phyloP scores from a whole-genome alignment of 2,888 invertebrate species.

The Altica lythri region DNA sequence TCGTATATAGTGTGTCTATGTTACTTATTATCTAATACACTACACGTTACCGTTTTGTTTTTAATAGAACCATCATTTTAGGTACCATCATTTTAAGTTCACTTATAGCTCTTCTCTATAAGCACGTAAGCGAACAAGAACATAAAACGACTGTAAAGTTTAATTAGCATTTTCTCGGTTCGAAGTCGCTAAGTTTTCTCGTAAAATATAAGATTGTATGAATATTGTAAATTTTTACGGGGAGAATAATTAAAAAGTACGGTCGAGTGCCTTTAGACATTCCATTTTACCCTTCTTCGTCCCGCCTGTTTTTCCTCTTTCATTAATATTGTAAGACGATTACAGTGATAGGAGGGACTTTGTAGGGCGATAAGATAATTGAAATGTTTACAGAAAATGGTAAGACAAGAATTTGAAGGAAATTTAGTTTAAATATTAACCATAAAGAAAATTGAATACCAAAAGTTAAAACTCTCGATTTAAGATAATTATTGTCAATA shows the following conservation, averaged over 20 bases:
- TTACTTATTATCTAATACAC: no score
- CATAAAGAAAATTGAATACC: no score
- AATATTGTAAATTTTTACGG: constrained; percentile 41
- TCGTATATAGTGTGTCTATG: no score
- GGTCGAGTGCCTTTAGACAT: constrained; percentile 33
- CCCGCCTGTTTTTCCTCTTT: constrained; percentile 19
- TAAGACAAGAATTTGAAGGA: background rate
- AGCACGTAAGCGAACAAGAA: constrained; percentile 26
- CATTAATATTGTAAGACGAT: constrained; percentile 37
- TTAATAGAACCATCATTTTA: background rate
- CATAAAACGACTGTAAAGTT: constrained; percentile 41
- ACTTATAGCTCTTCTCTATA: constrained; percentile 7
- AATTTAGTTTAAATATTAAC: no score
- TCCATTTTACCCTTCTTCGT: constrained; percentile 24
- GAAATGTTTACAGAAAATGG: constrained; percentile 11
- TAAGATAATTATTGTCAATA: no score
- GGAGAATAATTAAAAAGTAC: constrained; percentile 35
- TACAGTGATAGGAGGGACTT: constrained; percentile 18
- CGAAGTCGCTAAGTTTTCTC: constrained; percentile 27
- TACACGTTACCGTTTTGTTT: no score
- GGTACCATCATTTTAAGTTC: background rate
- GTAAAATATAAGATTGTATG: constrained; percentile 42
- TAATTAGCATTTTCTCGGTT: constrained; percentile 42
- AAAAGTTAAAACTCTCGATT: no score
- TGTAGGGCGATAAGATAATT: constrained; percentile 27